Evolutionary conservation across 2,888 invertebrate genomes (phyloP), one percentile per base, ranked within the genome.

Genomic region (Pollenia labialis): DNA sequence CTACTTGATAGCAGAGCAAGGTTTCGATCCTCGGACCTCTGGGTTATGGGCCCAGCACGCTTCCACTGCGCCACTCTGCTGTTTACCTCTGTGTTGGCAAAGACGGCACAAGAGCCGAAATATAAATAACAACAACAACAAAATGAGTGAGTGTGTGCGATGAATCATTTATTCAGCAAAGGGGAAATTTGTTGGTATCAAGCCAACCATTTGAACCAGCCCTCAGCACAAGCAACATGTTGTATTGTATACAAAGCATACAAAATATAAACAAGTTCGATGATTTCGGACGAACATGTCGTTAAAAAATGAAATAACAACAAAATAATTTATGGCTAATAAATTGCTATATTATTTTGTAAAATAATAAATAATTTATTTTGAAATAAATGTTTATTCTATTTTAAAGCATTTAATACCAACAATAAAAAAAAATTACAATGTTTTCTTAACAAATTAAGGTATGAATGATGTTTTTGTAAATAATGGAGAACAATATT

Each of bases 21-120:
- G 93, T 93, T 93, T 93, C 93, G 93, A 93, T 93, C 93, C 92
- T 93, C 93, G 93, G 93, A 93, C 93, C 93, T 93, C 93, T 93
- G 93, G 93, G 95, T 96, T 96, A 96, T 96, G 95, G 95, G 95
- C 95, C 95, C 95, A 96, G 95, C 95, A 95, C 95, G 95, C 95
- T 95, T 95, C 96, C 96, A 95, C 95, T 96, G 96, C 96, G 95
- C 96, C 95, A 96, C 95, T 96, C 95, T 96, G 95, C 95, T 96
- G n/a, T n/a, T n/a, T 87, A 44, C 56, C 0, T 0, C 1, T 0
- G 0, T 11, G 2, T 1, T 66, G 60, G 0, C 71, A 64, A 72
- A 56, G 23, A 16, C 4, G 0, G 0, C 12, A 46, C 3, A 68
- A 62, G 3, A 76, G 11, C 4, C 1, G 9, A 16, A 23, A 16